Percentiles rank a stretch among this genome's conserved stretches.
Evolutionary conservation across 1,140 invertebrate genomes (phyloP).

Genomic region (Neotoxoptera formosana): DNA sequence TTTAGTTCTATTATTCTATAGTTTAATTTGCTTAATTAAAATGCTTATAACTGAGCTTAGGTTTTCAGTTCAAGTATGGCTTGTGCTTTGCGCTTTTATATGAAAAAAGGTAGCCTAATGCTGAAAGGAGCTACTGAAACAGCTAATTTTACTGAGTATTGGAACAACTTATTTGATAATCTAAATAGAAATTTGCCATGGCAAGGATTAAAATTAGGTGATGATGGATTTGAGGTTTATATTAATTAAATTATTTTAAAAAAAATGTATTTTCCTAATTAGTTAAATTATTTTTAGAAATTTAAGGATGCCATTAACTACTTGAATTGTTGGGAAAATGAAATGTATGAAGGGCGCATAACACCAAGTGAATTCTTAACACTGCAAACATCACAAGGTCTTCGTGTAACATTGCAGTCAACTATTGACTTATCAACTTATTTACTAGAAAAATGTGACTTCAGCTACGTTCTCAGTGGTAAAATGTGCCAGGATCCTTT

Average conservation of each 20-base stretch:
- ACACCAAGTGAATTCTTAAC: too few species aligned
- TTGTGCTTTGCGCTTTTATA: neutral
- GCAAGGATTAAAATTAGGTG: neutral
- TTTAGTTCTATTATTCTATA: neutral
- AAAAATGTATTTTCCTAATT: neutral
- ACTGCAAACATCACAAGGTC: too few species aligned
- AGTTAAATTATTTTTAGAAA: neutral
- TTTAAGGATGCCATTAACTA: neutral
- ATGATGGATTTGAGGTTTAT: neutral
- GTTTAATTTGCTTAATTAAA: neutral
- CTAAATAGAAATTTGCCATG: neutral
- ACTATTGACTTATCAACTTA: too few species aligned
- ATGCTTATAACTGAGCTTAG: neutral
- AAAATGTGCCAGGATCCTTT: too few species aligned
- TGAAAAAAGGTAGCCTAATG: neutral
- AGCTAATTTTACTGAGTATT: neutral
- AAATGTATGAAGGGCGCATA: too few species aligned
- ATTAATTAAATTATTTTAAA: neutral
- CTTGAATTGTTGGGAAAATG: neutral
- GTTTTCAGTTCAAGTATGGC: neutral
- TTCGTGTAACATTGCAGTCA: too few species aligned
- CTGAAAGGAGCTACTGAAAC: neutral
- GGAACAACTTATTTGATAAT: constrained; percentile 1
- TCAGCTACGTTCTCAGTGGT: too few species aligned
- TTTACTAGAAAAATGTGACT: too few species aligned